Base-by-base conservation (phyloP, 2,888 invertebrate species). In the Agriopis leucophaearia region DNA sequence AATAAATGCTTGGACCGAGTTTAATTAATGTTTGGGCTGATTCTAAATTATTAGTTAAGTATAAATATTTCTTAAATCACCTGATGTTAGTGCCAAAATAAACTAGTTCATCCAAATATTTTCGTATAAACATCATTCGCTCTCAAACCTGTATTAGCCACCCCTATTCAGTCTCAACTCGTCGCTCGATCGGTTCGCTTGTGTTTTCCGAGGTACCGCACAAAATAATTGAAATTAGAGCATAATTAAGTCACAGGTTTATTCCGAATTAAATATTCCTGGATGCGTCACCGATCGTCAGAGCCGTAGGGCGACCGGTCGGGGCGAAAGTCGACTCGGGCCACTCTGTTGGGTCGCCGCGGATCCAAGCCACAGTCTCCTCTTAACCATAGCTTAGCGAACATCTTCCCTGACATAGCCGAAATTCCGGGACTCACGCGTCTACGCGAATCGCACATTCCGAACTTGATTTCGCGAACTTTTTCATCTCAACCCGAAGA, bases 361-460 rank as follows among this genome's bases (percentile, higher is more conserved):
- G 87, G 87, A 82, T 87, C 84, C 87, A 81, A 86, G 88, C 87
- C 90, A 93, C 94, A 94, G 94, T 94, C 94, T 92, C 92, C 89
- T 92, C 91, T 92, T 92, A 93, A 89, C 94, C 90, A 87, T 89
- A 89, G 94, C 92, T 92, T 93, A 92, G 94, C 88, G 91, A 89
- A 85, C 94, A 94, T 94, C 94, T 86, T 93, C 92, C 92, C 91
- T 87, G 86, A 86, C 87, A 89, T 91, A 92, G 88, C 91, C 92
- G 89, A 93, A 92, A 89, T 86, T 83, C 83, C 86, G 88, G 85
- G 87, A 88, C 78, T 74, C 80, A 80, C 88, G 88, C 89, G 85
- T 59, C 79, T 85, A 84, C 90, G 91, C 89, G 90, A 90, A 88
- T 88, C 78, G 87, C 82, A 74, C 75, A 80, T 73, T 74, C 75